These are phyloP conservation scores for Pipra filicauda DNA, from an alignment of 2,113 vertebrate species.

Conservation along the genomic window DNA sequence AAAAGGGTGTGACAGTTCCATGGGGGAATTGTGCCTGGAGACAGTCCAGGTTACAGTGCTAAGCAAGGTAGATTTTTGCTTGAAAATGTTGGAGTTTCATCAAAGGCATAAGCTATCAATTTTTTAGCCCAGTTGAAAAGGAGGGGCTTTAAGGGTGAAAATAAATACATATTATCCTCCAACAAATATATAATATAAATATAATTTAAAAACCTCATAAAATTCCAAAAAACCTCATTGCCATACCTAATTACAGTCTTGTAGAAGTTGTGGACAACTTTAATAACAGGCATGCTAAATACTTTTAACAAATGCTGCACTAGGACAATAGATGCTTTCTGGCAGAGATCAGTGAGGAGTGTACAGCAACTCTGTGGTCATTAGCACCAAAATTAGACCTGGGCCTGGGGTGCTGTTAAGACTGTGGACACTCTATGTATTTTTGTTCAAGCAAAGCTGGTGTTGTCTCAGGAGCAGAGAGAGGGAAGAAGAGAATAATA, in stretches of 20 bases:
- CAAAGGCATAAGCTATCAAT: not conserved
- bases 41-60: fast-evolving
- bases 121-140: not conserved
- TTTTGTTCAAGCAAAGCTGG: not conserved
- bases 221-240: not conserved
- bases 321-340: not conserved
- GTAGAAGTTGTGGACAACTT: constrained; percentile 2
- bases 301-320: not conserved
- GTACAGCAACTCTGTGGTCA: not conserved
- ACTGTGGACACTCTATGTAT: not conserved
- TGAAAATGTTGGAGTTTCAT: not conserved
- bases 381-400: not conserved
- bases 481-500: not conserved
- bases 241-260: not conserved
- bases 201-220: not conserved
- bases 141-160: not conserved
- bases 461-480: not conserved
- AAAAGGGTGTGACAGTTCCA: not conserved
- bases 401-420: not conserved
- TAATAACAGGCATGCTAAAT: not conserved
- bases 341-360: not conserved
- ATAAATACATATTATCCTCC: not conserved
- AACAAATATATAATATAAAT: not conserved
- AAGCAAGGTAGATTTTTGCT: not conserved
- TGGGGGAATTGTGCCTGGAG: not conserved